Evolutionary conservation across 2,113 vertebrate species (phyloP).

Genomic region (Rhinogobius similis): DNA sequence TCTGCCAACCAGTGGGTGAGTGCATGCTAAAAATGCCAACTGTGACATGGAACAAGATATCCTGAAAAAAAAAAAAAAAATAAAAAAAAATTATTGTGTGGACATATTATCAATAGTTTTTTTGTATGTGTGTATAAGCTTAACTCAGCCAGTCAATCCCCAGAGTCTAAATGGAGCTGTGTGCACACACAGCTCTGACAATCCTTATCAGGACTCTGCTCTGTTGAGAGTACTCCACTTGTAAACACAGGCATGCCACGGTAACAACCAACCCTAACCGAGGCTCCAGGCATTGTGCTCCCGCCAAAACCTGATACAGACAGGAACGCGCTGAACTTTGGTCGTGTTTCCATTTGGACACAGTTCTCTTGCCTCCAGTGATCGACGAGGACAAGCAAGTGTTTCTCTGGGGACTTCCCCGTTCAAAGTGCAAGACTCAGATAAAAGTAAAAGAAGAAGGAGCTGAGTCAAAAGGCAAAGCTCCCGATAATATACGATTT

Average conservation of each 20-base stretch:
- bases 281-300: background rate
- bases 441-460: no score
- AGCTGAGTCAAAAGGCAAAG: no score
- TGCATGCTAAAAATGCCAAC: no score
- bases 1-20: no score
- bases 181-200: background rate
- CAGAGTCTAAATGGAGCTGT: background rate
- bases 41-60: no score
- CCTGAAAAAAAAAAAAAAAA: no score
- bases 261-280: slow-evolving; percentile 16
- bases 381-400: background rate
- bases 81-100: no score
- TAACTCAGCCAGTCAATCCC: background rate
- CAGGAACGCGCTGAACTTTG: slow-evolving; percentile 16
- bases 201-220: background rate
- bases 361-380: background rate
- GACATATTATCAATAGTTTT: no score
- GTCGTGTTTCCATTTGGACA: slow-evolving; percentile 24
- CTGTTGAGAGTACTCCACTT: background rate
- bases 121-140: background rate
- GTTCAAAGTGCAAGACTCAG: background rate
- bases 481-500: no score
- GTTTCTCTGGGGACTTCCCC: slow-evolving; percentile 23
- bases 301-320: slow-evolving; percentile 14
- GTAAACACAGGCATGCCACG: slow-evolving; percentile 21